Base-by-base conservation (phyloP, 1,140 invertebrate species). In the Parapsyche elsis region DNA sequence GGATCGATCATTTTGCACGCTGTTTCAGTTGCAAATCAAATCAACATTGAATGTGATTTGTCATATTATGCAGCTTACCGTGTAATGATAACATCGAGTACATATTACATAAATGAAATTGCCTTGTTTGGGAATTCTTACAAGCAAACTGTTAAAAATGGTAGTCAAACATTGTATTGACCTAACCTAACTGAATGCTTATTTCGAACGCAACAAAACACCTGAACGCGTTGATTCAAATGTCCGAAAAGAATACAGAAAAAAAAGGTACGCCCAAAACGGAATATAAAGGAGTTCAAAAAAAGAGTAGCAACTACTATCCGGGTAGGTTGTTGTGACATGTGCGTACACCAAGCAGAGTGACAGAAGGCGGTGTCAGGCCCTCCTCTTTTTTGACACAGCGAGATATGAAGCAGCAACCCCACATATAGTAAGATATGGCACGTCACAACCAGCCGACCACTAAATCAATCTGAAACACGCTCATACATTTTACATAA, bases 401-500 rank as follows among this genome's bases (percentile, higher is more conserved):
- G 2, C 30, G 30, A 38, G 30, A 38, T 38, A 38, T 38, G 30
- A 38, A 38, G 7, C 30, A 38, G 30, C 30, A 80, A 46, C 45
- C 23, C 53, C 14, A 53, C 49, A 59, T 19, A 45, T 70, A 67
- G 75, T 79, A 78, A 76, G 77, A 81, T 79, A 79, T 76, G 78
- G 59, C 73, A 49, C 61, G 81, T 80, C 81, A 80, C 26, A 59
- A 38, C 38, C 81, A 82, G 30, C 23, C 14, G 61, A 53, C 74
- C 76, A 82, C 81, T 82, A 82, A 82, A 82, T 82, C 81, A 82
- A 82, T 80, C 81, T 70, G 59, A 76, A 79, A 75, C 81, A 82
- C 61, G 45, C 75, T 77, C 75, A 77, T 78, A 78, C 78, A 82
- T 82, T 82, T 80, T 82, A 80, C 78, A 82, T 79, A 80, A 53